Conservation (phyloP, 2,888 invertebrate species). For the Protonemura montana region DNA sequence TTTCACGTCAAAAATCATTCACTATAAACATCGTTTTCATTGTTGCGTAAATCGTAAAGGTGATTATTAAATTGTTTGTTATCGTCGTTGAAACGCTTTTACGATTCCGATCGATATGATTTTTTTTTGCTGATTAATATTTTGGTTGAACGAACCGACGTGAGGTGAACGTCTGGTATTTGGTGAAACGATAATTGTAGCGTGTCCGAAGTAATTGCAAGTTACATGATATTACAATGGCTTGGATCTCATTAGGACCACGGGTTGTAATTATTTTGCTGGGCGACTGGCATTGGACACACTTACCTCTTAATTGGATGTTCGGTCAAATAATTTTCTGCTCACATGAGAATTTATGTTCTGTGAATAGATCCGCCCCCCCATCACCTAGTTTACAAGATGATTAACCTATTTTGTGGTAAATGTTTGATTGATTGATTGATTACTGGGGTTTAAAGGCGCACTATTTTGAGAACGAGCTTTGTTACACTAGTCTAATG, state of each 20-base stretch:
- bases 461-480: no score
- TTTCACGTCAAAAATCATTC: not conserved
- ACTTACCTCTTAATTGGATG: not conserved
- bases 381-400: not conserved
- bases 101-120: not conserved
- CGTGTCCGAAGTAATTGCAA: not conserved
- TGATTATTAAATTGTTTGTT: slow-evolving; percentile 12
- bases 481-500: no score
- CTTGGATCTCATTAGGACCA: not conserved
- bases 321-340: not conserved
- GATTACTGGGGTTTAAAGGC: no score
- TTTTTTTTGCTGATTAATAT: not conserved
- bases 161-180: not conserved
- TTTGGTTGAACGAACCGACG: not conserved
- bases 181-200: not conserved
- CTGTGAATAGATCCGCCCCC: not conserved
- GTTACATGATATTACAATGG: not conserved
- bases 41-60: not conserved
- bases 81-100: not conserved
- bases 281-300: not conserved
- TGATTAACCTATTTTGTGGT: not conserved
- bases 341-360: not conserved
- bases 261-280: not conserved
- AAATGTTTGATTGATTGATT: no score
- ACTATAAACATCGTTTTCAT: not conserved